Base-by-base conservation (phyloP, 2,888 invertebrate species). In the Agonum fuliginosum region DNA sequence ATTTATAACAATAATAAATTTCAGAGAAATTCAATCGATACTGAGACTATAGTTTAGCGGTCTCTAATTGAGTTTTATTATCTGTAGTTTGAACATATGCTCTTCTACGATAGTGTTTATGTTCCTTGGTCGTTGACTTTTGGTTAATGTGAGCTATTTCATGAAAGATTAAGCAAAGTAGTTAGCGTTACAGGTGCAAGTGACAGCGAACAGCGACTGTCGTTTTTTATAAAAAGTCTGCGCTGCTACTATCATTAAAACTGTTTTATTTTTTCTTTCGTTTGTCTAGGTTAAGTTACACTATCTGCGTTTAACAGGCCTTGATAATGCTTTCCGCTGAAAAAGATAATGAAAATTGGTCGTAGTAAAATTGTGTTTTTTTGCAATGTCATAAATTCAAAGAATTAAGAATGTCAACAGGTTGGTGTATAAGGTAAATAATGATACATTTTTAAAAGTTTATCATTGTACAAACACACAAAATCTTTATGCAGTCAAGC, bases 251-350 rank as follows among this genome's bases (percentile, higher is more conserved):
- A 17, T 62, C 58, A 30, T 62, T 62, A 62, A 62, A 62, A 62
- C 58, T 30, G 27, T 62, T 30, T 46, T 46, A 17, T 46, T 17
- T 12, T 1, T 51, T 51, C 22, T 51, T 51, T 51, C 10, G 6
- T 54, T 54, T 20, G 12, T 24, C 30, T 27, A 2, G 30, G 22
- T 54, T 24, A 20, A n/a, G n/a, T n/a, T n/a, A n/a, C n/a, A n/a
- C 8, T 62, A 30, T 62, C 30, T 62, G 24, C 19, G 58, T 62
- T 62, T 27, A 1, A 27, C 27, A 27, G 14, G 34, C 58, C 1
- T 62, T 62, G 58, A 62, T 62, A 62, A 62, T 30, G 30, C 17
- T 62, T 62, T 62, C 58, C 58, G 58, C 58, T 62, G 30, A 62
- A 62, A 62, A 62, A 30, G 58, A 62, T 62, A 62, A 62, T 54